Evolutionary conservation across 2,797 vertebrate species (phyloP), one percentile per base, ranked within the genome.

Genomic region (Pogonophryne albipinna): DNA sequence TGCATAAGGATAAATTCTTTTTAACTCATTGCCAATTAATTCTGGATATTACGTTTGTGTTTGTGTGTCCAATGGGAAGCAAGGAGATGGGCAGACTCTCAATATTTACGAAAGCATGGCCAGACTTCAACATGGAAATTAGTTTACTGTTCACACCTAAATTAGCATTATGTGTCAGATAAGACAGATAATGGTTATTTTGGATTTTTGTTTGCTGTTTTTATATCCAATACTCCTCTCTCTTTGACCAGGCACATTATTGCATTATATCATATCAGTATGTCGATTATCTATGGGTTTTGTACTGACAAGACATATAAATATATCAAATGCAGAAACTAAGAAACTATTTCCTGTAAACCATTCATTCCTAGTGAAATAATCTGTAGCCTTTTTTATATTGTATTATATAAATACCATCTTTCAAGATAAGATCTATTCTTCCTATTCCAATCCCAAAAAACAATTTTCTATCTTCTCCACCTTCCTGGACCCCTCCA

Each of bases 1-100:
- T 50, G 81, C 65, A 62, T 85, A 81, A 90, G 85, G 90, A 92
- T 89, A 83, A 79, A 90, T 83, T 71, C 66, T 53, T 72, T 85
- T 78, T 74, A 77, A 83, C 57, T 89, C 5, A 70, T 64, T 88
- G 44, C 50, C 67, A 78, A 55, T 91, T 87, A 65, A 80, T 65
- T 76, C 62, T 83, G 76, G 59, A 76, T 85, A 77, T 87, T 84
- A 76, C 9, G 11, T 77, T 82, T 88, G 71, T 80, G 76, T 86
- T 82, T 85, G 71, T 27, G 66, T 76, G 70, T 76, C 72, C 61
- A 74, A 75, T 79, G 65, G 71, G 62, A 74, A 82, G 70, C 63
- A 34, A 46, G 23, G 2, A 56, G 70, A 83, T 73, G 67, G 79
- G 70, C 69, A 53, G 63, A 56, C 50, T 76, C 56, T 78, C 58